A percentile compares a stretch with the other conserved stretches of the same genome.
These are phyloP conservation scores for Xestoiulus laeticollis DNA, from an alignment of 2,888 invertebrate species.

Conservation along the genomic window DNA sequence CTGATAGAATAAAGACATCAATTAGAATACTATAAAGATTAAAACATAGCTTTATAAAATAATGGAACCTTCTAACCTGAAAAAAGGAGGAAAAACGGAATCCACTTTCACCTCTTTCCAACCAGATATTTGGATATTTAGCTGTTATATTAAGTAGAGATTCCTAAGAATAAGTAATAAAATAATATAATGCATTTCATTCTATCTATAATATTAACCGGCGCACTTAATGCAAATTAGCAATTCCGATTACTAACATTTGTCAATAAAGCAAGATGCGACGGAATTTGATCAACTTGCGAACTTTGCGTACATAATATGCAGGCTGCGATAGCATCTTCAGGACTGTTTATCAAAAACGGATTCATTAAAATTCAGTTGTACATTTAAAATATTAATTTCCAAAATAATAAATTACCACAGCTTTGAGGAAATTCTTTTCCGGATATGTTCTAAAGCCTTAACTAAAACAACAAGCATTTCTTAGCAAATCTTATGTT, in stretches of 20 bases:
- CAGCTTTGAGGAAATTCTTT: not conserved
- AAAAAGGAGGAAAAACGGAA: conserved; percentile 40
- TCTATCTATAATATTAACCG: not conserved
- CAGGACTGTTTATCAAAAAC: not conserved
- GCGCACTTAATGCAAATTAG: not conserved
- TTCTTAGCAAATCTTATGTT: not conserved
- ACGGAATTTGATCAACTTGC: conserved; percentile 10
- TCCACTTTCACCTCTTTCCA: not conserved
- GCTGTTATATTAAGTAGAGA: conserved; percentile 3
- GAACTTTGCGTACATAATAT: conserved; percentile 42
- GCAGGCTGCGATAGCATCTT: conserved; percentile 50
- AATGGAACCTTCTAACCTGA: conserved; percentile 29
- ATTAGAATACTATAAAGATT: not conserved
- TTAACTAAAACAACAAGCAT: not conserved
- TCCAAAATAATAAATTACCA: not conserved
- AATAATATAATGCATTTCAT: not conserved
- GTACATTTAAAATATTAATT: not conserved
- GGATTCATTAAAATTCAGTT: not conserved
- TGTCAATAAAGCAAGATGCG: conserved; percentile 34
- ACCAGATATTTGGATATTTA: conserved; percentile 50
- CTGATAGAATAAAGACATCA: conserved; percentile 41
- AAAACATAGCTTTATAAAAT: not conserved
- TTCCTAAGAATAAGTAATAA: conserved; percentile 32
- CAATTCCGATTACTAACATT: not conserved
- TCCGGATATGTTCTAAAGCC: conserved; percentile 36